Base-by-base conservation (phyloP, 2,797 vertebrate species). In the Betta splendens region DNA sequence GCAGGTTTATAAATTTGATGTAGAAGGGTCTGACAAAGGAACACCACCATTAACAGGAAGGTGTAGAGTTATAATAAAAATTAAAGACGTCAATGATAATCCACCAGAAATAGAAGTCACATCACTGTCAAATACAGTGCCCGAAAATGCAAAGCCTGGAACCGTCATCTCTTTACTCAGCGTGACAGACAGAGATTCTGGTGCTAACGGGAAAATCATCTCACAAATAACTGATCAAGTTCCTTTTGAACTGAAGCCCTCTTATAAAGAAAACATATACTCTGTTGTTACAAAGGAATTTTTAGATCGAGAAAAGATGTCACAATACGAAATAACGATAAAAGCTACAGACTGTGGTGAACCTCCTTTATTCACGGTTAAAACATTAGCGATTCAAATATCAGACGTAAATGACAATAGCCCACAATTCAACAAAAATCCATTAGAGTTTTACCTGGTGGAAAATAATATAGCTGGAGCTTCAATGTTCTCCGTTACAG, bases 341-440 rank as follows among this genome's bases (percentile, higher is more conserved):
- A 91, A 79, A 0, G 93, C 93, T 0, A 69, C 74, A 0, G 94
- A 96, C 17, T 78, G 80, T 16, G 94, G 95, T 2, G 85, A 90
- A 0, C 94, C 93, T 0, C 23, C 92, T 0, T 77, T 94, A 22
- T 86, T 87, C 1, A 75, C 89, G 42, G 61, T 17, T 0, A 91
- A 89, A 77, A 77, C 50, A 0, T 7, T 87, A 0, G 67, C 1
- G 0, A 69, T 91, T 15, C 40, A 83, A 4, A 55, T 90, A 47
- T 72, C 84, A 45, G 90, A 92, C 44, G 83, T 91, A 0, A 91
- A 92, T 20, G 90, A 91, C 18, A 91, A 91, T 31, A 53, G 42
- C 1, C 90, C 90, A 2, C 23, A 80, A 2, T 92, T 92, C 36
- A 1, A 22, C 0, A 49, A 77, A 31, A 72, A 54, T 17, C 55